These are phyloP conservation scores for Corythornis madagascariensis DNA, from an alignment of 2,113 vertebrate species.

Conservation along the genomic window DNA sequence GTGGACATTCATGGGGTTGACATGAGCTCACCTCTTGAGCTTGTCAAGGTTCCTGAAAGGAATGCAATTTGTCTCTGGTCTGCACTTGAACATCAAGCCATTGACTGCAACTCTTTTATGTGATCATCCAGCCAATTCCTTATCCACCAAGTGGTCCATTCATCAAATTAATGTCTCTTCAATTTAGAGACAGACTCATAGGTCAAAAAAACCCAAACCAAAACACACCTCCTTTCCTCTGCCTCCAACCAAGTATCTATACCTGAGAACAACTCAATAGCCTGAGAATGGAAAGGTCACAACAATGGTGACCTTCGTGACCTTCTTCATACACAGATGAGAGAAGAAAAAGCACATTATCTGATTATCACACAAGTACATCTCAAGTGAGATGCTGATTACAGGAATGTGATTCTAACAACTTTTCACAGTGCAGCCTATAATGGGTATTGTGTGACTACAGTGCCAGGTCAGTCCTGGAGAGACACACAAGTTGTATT, in stretches of 20 bases:
- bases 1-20: too few species aligned
- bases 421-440: neutral
- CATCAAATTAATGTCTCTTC: neutral
- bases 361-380: neutral
- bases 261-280: neutral
- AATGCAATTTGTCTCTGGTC: neutral
- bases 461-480: accelerated
- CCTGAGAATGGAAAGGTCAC: neutral
- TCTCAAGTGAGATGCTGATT: neutral
- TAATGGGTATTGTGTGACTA: neutral
- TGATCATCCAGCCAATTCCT: neutral
- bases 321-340: neutral
- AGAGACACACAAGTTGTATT: neutral
- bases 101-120: neutral
- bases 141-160: neutral
- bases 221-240: neutral
- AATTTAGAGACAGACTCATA: neutral
- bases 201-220: neutral
- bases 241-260: neutral
- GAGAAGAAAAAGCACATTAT: neutral
- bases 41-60: too few species aligned
- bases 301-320: neutral
- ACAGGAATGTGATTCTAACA: neutral
- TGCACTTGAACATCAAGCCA: neutral
- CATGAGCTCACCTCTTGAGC: too few species aligned